Percentiles rank a stretch among this genome's conserved stretches.
Conservation (phyloP, 2,113 vertebrate genomes). For the Mesoclemmys tuberculata region DNA sequence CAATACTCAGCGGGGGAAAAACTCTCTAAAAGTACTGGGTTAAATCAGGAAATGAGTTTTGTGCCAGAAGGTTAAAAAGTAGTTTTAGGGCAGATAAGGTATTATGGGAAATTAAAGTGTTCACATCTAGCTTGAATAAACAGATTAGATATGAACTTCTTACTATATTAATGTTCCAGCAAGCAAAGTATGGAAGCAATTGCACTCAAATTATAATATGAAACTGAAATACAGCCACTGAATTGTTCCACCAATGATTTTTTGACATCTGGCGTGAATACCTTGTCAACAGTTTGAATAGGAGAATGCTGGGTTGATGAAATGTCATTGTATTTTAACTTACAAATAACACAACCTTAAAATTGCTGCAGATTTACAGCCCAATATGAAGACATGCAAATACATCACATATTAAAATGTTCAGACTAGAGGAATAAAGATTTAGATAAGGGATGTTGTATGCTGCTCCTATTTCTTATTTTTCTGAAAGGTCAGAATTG, state of each 20-base stretch:
- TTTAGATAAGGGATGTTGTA: background rate
- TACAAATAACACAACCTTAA: no score
- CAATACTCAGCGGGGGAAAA: background rate
- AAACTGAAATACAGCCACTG: slow-evolving; percentile 14
- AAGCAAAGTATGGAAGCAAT: background rate
- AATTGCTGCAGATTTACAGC: no score
- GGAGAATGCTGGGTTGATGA: background rate
- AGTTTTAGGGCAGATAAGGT: background rate
- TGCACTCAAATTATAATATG: background rate
- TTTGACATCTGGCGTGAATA: background rate
- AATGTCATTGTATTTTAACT: background rate
- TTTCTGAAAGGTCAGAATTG: background rate
- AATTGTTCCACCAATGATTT: background rate
- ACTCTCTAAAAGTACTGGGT: background rate
- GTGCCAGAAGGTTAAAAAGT: background rate
- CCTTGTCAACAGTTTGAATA: background rate
- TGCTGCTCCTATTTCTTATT: background rate
- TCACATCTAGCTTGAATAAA: slow-evolving; percentile 7
- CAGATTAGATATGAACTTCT: background rate
- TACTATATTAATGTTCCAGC: slow-evolving; percentile 9
- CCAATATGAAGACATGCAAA: background rate
- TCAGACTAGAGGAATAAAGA: background rate
- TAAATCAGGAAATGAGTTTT: background rate
- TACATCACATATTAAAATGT: background rate
- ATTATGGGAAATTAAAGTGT: background rate